A percentile compares a stretch with the other conserved stretches of the same genome.
Conservation (phyloP, 2,113 vertebrate genomes). For the Zapus hudsonius region DNA sequence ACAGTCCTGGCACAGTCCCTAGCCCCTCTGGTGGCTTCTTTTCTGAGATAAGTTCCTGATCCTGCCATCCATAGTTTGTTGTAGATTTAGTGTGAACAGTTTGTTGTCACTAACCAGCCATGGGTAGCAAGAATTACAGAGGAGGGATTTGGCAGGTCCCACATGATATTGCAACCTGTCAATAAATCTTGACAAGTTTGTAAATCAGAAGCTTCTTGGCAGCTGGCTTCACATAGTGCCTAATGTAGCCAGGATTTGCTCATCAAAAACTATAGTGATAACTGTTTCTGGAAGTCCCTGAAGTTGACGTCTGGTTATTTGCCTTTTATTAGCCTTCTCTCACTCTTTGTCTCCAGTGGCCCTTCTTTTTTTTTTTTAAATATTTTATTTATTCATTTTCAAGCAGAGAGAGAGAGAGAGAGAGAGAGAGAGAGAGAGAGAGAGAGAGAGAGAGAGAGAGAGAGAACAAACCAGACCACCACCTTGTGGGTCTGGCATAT, state of each 20-base stretch:
- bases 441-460: too few relatives aligned
- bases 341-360: neutral
- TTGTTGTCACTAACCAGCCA: conserved; percentile 53
- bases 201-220: conserved; percentile 64
- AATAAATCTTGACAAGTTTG: conserved; percentile 76
- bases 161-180: conserved; percentile 70
- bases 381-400: too few relatives aligned
- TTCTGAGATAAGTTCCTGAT: neutral
- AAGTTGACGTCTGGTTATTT: neutral
- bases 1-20: neutral
- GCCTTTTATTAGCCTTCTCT: conserved; percentile 19
- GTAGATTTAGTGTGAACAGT: conserved; percentile 16
- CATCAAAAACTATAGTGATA: neutral
- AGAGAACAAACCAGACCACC: too few relatives aligned
- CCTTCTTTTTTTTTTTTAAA: too few relatives aligned
- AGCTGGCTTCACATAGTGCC: conserved; percentile 59
- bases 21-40: conserved; percentile 5
- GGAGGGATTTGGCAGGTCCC: conserved; percentile 52
- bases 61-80: neutral
- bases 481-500: too few relatives aligned
- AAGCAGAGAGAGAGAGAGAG: too few relatives aligned
- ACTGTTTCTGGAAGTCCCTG: neutral
- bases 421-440: too few relatives aligned
- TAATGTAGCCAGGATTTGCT: conserved; percentile 47
- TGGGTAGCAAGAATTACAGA: conserved; percentile 51